Evolutionary conservation across 2,888 invertebrate genomes (phyloP), one percentile per base, ranked within the genome.

Genomic region (Drosophila lutescens): DNA sequence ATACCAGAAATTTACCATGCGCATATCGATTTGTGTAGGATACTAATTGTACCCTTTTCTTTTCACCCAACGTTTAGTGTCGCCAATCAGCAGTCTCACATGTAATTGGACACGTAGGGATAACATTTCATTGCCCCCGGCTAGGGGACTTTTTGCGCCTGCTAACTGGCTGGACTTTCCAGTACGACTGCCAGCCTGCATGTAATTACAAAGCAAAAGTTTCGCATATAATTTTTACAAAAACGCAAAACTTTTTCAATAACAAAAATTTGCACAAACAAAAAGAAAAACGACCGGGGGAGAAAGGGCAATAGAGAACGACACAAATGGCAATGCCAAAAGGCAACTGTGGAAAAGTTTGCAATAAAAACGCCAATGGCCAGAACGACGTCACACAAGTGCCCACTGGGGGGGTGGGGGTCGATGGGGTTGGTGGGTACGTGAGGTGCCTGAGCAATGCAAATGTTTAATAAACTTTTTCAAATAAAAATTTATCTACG

Each of bases 381-480:
- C 51, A 74, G 63, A 75, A 65, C 68, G 69, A 84, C 68, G 71
- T 80, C 81, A 81, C 66, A 76, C 68, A 55, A 38, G 43, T 54
- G 76, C 50, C 65, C 51, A 44, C 63, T 41, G 40, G 46, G 50
- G 72, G 15, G 10, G 15, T 8, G 32, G 3, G 6, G 12, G 30
- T 4, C 12, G 43, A 2, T n/a, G n/a, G n/a, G n/a, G n/a, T n/a
- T n/a, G 47, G 32, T 17, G 55, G 66, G 60, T 87, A 88, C 88
- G 88, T 86, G 85, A 61, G 49, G 71, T 72, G 84, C 79, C 79
- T 88, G 78, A 54, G 67, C 72, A 80, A 80, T 77, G 74, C 78
- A 87, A 83, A 83, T 88, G 88, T 80, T 86, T 86, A 86, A 88
- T 88, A 88, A 88, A 86, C 84, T 86, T 86, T 86, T 88, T 86